These are phyloP conservation scores for Erethizon dorsatum DNA, from an alignment of 2,797 vertebrate species.

Conservation along the genomic window DNA sequence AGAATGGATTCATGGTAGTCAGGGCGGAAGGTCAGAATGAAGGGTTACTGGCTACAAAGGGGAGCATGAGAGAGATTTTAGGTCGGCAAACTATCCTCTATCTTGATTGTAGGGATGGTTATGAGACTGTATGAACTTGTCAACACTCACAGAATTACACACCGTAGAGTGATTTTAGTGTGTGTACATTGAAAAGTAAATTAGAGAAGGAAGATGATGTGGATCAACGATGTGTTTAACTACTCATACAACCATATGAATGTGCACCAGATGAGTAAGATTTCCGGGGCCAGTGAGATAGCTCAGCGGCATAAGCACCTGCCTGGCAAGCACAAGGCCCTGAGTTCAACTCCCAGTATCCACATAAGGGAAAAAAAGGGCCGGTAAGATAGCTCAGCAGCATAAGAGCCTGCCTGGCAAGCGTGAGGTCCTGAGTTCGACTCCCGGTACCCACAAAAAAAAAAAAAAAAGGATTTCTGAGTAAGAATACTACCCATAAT, in stretches of 20 bases:
- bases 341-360: too few species aligned
- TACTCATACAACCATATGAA: neutral
- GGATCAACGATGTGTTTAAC: neutral
- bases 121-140: neutral
- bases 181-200: neutral
- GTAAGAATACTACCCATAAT: neutral
- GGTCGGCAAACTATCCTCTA: neutral
- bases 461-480: neutral
- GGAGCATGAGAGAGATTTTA: neutral
- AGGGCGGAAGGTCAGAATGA: accelerated
- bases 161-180: neutral
- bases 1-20: neutral
- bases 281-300: too few species aligned
- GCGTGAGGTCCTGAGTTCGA: too few species aligned
- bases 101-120: neutral
- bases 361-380: too few species aligned
- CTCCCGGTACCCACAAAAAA: too few species aligned
- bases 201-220: neutral
- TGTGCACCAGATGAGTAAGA: neutral
- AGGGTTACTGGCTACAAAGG: neutral
- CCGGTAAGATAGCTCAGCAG: too few species aligned
- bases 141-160: neutral
- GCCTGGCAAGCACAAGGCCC: too few species aligned
- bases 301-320: too few species aligned
- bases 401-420: too few species aligned